A percentile compares a stretch with the other conserved stretches of the same genome.
These are phyloP conservation scores for Pluvianellus socialis DNA, from an alignment of 2,113 vertebrate genomes.

Conservation along the genomic window DNA sequence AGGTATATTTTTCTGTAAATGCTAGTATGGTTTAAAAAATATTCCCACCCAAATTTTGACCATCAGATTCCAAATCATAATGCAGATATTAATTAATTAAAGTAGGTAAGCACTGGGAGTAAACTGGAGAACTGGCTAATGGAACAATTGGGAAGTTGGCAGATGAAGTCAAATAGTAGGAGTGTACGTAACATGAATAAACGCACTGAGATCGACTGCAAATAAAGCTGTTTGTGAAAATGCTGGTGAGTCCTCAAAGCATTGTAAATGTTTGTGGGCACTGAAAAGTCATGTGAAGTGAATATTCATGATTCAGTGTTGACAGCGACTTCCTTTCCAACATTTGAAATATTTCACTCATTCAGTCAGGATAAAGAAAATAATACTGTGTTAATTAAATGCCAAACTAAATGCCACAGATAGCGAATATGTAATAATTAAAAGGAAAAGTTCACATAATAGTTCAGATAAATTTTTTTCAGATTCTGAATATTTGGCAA, in stretches of 20 bases:
- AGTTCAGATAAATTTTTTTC: slow-evolving; percentile 38
- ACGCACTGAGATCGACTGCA: not conserved
- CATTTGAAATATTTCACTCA: slow-evolving; percentile 1
- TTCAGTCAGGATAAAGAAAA: not conserved
- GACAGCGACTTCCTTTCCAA: not conserved
- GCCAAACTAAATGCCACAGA: slow-evolving; percentile 17
- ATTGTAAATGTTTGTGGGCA: not conserved
- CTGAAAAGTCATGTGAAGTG: not conserved
- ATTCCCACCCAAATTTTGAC: not conserved
- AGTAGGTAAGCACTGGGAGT: not conserved
- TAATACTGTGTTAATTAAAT: slow-evolving; percentile 37
- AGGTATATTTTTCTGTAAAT: not conserved
- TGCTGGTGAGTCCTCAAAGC: not conserved
- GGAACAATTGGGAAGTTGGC: not conserved
- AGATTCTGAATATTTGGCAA: slow-evolving; percentile 58
- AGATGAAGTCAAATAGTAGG: not conserved
- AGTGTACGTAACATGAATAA: not conserved
- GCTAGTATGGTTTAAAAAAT: not conserved
- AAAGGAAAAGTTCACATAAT: slow-evolving; percentile 24
- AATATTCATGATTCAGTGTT: not conserved
- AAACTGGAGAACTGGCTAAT: not conserved
- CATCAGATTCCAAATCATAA: not conserved
- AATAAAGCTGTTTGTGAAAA: not conserved
- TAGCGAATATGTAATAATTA: slow-evolving; percentile 18
- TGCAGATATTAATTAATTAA: not conserved